Conservation (phyloP, 2,888 invertebrate genomes). For the Laspeyria flexula region DNA sequence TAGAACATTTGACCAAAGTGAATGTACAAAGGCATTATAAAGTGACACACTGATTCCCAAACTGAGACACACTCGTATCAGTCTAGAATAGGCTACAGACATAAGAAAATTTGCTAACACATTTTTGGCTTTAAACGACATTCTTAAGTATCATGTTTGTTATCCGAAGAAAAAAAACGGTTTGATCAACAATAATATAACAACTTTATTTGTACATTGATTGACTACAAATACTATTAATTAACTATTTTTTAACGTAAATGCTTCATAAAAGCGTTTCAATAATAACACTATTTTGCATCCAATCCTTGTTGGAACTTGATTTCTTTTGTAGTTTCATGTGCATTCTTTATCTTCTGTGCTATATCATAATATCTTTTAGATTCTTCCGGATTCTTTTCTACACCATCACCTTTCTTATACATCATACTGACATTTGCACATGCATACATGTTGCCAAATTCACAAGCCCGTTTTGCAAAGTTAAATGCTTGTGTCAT, state of each 20-base stretch:
- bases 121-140: too few relatives aligned
- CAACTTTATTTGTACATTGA: constrained; percentile 41
- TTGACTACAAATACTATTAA: constrained; percentile 25
- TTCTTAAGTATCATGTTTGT: too few relatives aligned
- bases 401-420: constrained; percentile 92
- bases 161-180: constrained; percentile 2
- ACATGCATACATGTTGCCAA: constrained; percentile 95
- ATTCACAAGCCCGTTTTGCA: constrained; percentile 92
- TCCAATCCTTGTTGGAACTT: constrained; percentile 86
- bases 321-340: constrained; percentile 81
- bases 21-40: too few relatives aligned
- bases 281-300: constrained; percentile 39
- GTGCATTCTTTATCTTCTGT: constrained; percentile 89
- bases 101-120: too few relatives aligned
- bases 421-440: constrained; percentile 96
- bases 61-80: too few relatives aligned
- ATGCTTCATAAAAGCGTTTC: constrained; percentile 25
- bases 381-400: constrained; percentile 89
- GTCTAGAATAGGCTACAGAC: too few relatives aligned
- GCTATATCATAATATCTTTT: constrained; percentile 91
- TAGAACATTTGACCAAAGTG: too few relatives aligned
- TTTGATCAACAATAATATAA: constrained; percentile 26
- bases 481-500: constrained; percentile 92
- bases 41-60: too few relatives aligned
- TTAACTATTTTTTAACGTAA: constrained; percentile 19